Evolutionary conservation across 1,140 invertebrate genomes (phyloP), one percentile per base, ranked within the genome.

Genomic region (Venustaconcha ellipsiformis): DNA sequence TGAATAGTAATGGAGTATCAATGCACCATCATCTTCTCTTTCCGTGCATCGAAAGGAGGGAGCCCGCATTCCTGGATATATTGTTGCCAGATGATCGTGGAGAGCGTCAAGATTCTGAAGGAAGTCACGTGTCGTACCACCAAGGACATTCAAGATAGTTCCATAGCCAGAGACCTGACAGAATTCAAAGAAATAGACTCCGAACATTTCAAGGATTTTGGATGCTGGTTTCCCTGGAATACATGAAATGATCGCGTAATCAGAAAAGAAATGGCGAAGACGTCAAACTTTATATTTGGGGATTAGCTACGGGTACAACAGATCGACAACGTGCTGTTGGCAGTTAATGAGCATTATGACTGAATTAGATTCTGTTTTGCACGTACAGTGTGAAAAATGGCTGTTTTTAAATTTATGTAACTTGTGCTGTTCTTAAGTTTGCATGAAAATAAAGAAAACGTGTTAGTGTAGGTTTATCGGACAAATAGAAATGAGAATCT

Each of bases 141-240:
- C 86, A 15, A 90, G 77, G 56, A 89, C 87, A 67, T 84, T 82
- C 20, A 89, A 78, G 67, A 90, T 88, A 78, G 86, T 88, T 67
- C 88, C 87, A 73, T 89, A 89, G 17, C 88, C 88, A 5, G 87
- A 89, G 76, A 88, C 88, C 68, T 87, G 83, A 70, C 88, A 90
- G 70, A 89, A 90, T 14, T 88, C 84, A 72, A 89, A 88, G 77
- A 89, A 89, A 88, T 95, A 97, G 86, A 95, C 95, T 1, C 97
- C 97, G 86, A 99, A 98, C 15, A 96, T 90, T 90, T 99, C 96
- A 72, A 98, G 91, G 83, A 98, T 97, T 57, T 94, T 93, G 84
- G 95, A 94, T 11, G 96, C 96, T 20, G 96, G 96, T 74, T 97
- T 95, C 84, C 96, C 97, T 98, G 88, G 14, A 76, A 79, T 23